Base-by-base conservation (phyloP, 2,888 invertebrate species). In the Strigamia crassipes region DNA sequence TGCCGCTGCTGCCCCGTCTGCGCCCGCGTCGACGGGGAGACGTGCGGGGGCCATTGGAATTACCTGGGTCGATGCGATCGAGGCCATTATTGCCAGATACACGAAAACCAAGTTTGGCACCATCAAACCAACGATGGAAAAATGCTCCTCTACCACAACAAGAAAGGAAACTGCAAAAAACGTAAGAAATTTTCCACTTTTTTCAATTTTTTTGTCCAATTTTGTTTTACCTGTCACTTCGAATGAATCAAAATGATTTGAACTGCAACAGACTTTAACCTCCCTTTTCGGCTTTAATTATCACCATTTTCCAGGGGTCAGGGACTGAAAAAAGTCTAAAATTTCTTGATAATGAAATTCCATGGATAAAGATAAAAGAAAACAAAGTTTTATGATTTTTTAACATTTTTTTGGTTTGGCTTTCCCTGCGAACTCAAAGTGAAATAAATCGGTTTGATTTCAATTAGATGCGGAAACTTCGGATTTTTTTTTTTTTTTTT, bases 1-100 rank as follows among this genome's bases (percentile, higher is more conserved):
- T 88, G 88, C 82, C 86, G 86, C 38, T 88, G 88, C 82, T 88
- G 88, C 81, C 87, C 86, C 8, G 86, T 85, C 6, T 88, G 88
- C 83, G 88, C 88, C 81, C 87, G 87, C 79, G 83, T 86, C 31
- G 85, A 85, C 81, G 86, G 86, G 4, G 86, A 87, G 83, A 80
- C 84, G 27, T 88, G 88, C 82, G 87, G 87, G 0, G 88, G 88
- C 6, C 86, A 86, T 42, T 86, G 84, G 79, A 83, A 86, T 80
- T 87, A 87, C 84, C 84, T 87, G 79, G 88, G 88, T 23, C 87
- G 86, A 83, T 88, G 88, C 84, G 88, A 87, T 84, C 82, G 84
- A 23, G 86, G 86, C 61, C 84, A 88, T 21, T 83, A 84, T 56
- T 87, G 86, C 84, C 83, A 84, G 56, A 79, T 84, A 0, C 83